These are phyloP conservation scores for Idaea dimidiata DNA, from an alignment of 2,888 invertebrate species.

Conservation along the genomic window DNA sequence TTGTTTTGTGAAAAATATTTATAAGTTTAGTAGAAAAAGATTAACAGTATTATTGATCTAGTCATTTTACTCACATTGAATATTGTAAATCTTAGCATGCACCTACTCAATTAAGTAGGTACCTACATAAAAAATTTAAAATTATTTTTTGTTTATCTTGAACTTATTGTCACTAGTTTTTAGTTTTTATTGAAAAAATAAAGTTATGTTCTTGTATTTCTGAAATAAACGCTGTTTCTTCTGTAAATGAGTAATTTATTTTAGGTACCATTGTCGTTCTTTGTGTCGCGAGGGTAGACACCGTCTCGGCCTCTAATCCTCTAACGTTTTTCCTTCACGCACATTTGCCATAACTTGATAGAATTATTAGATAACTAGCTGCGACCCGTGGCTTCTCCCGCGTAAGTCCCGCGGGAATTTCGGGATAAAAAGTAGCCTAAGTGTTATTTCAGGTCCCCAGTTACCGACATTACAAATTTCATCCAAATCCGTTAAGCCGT, in stretches of 20 bases:
- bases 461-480: too few relatives aligned
- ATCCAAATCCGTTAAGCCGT: too few relatives aligned
- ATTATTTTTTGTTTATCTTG: background rate
- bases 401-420: too few relatives aligned
- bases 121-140: background rate
- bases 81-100: background rate
- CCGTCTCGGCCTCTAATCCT: too few relatives aligned
- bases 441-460: too few relatives aligned
- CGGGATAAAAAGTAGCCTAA: too few relatives aligned
- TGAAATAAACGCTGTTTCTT: background rate
- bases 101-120: background rate
- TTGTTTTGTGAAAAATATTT: constrained; percentile 4
- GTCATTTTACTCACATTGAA: constrained; percentile 19
- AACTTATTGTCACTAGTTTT: background rate
- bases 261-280: too few relatives aligned
- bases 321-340: too few relatives aligned
- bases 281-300: too few relatives aligned
- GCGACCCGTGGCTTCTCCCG: too few relatives aligned
- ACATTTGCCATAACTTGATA: too few relatives aligned
- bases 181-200: background rate
- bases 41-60: constrained; percentile 29
- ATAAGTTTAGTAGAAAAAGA: background rate
- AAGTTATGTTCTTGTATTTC: background rate
- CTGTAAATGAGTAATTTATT: background rate
- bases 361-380: too few relatives aligned